Conservation (phyloP, 2,113 vertebrate species). For the Lepus europaeus region DNA sequence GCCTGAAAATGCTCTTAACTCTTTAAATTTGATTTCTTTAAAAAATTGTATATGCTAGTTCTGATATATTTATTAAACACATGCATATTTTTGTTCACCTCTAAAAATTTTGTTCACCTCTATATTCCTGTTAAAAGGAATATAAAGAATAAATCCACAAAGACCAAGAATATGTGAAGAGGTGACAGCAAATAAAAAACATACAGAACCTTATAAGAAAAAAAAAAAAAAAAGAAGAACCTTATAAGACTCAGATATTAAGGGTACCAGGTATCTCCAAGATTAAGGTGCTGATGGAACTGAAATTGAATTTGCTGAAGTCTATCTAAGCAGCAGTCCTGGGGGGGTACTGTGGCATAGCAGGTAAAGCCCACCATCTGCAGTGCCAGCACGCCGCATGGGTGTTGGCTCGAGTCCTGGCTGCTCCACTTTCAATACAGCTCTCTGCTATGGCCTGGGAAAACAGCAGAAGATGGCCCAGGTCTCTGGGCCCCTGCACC, state of each 20-base stretch:
- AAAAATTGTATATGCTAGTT: background rate
- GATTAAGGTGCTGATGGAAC: background rate
- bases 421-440: no score
- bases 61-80: slow-evolving; percentile 3
- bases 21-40: background rate
- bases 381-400: no score
- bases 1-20: slow-evolving; percentile 6
- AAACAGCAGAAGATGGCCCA: no score
- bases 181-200: background rate
- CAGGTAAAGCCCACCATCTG: no score
- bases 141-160: background rate
- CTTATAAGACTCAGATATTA: background rate
- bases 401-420: no score
- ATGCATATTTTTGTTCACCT: background rate
- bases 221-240: background rate
- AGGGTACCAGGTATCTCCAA: background rate
- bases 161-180: background rate
- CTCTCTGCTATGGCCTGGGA: no score
- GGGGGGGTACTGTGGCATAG: no score
- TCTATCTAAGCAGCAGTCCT: background rate
- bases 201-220: no score
- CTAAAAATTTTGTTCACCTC: background rate
- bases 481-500: no score
- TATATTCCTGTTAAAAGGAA: slow-evolving; percentile 4
- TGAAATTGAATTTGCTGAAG: background rate